Evolutionary conservation across 2,113 vertebrate species (phyloP).

Genomic region (Craseonycteris thonglongyai): DNA sequence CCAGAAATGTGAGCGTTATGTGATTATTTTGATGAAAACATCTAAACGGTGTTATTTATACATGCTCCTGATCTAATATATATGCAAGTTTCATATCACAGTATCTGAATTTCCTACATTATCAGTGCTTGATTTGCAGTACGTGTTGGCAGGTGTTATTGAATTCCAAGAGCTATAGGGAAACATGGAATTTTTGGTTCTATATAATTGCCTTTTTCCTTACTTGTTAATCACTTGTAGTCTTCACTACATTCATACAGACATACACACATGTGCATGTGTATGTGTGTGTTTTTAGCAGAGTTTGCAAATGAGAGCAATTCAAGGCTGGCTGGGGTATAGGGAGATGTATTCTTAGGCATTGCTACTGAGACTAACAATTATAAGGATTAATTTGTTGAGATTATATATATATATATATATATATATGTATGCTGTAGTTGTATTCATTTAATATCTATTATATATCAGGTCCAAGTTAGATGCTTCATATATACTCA

Average conservation of each 20-base stretch:
- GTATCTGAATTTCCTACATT: slow-evolving; percentile 65
- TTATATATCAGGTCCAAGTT: not conserved
- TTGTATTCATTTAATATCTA: not conserved
- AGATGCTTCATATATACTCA: not conserved
- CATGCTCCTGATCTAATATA: slow-evolving; percentile 72
- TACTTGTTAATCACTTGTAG: not conserved
- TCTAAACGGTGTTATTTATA: slow-evolving; percentile 78
- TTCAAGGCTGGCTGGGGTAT: not conserved
- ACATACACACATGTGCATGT: too few species aligned
- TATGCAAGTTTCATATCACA: slow-evolving; percentile 77
- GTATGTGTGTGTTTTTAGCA: not conserved
- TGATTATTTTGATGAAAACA: slow-evolving; percentile 73
- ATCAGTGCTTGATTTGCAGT: slow-evolving; percentile 73
- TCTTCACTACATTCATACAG: not conserved
- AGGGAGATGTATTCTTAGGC: not conserved
- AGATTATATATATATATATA: not conserved
- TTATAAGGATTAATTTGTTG: not conserved
- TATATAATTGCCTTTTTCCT: slow-evolving; percentile 4
- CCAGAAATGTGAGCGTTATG: slow-evolving; percentile 72
- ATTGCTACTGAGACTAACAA: not conserved
- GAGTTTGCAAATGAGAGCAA: not conserved
- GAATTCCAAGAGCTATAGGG: slow-evolving; percentile 50
- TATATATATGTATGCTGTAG: not conserved
- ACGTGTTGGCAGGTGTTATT: slow-evolving; percentile 74
- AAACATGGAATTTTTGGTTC: slow-evolving; percentile 62